Conservation (phyloP, 2,888 invertebrate genomes). For the Agrotis puta region DNA sequence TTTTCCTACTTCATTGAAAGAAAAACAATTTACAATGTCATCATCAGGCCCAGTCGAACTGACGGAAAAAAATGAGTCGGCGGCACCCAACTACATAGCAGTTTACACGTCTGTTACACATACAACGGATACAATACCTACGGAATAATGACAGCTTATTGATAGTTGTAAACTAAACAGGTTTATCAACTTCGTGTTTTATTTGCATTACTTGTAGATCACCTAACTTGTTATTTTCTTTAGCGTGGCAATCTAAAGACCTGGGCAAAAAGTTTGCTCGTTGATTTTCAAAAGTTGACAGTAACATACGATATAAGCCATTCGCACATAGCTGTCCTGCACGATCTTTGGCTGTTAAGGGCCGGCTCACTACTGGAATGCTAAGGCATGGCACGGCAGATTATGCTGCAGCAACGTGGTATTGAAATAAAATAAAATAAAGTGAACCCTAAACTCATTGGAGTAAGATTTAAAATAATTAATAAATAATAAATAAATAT, state of each 20-base stretch:
- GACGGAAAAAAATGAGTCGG: background rate
- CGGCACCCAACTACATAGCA: conserved; percentile 66
- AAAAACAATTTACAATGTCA: conserved; percentile 34
- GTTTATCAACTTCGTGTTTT: conserved; percentile 19
- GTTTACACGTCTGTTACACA: conserved; percentile 75
- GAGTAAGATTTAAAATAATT: too few relatives aligned
- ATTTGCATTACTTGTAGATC: conserved; percentile 4
- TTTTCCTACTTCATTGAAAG: conserved; percentile 70
- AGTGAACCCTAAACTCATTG: too few relatives aligned
- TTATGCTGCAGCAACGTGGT: too few relatives aligned
- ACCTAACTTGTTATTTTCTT: too few relatives aligned
- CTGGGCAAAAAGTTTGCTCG: background rate
- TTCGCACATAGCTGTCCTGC: too few relatives aligned
- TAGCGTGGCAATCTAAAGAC: background rate
- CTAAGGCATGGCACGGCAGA: too few relatives aligned
- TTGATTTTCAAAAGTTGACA: too few relatives aligned
- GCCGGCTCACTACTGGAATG: too few relatives aligned
- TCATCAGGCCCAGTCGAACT: background rate
- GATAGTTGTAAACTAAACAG: conserved; percentile 72
- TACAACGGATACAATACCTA: conserved; percentile 33
- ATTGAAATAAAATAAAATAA: too few relatives aligned
- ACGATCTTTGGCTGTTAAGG: too few relatives aligned
- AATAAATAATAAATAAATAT: too few relatives aligned
- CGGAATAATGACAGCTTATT: conserved; percentile 66
- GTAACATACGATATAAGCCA: too few relatives aligned